Evolutionary conservation across 64 coral and sea anemone species (phyloP), one percentile per base, ranked within the genome.

Genomic region (Actinia tenebrosa): DNA sequence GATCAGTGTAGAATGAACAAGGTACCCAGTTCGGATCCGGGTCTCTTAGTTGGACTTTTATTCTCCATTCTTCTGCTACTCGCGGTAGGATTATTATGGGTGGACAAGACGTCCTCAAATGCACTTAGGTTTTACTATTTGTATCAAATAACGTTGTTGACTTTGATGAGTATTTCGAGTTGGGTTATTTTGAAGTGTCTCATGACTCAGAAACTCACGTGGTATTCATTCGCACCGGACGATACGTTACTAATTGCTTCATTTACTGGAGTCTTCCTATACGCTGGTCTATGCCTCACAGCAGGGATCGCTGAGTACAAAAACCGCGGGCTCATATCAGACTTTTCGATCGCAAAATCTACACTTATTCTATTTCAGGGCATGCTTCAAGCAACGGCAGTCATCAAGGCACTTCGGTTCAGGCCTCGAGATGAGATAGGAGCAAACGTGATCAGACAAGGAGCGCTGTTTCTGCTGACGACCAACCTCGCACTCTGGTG

Each of bases 351-450:
- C 27, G 93, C 93, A 69, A 95, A 93, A 54, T 93, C 93, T 9
- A 93, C 83, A 16, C 64, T 97, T 25, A 90, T 97, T 77, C 82
- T 97, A 5, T 85, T 93, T 53, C 85, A 97, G 79, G 94, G 87
- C 20, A 93, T 99, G 93, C 68, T 99, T 3, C 97, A 99, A 79
- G 93, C 97, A 7, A 92, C 97, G 18, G 91, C 91, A 6, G 69
- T 99, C 3, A 99, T 99, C n/a, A 99, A 95, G 61, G 97, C 97
- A 7, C 89, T 99, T 3, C 93, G 97, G 10, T 99, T 99, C 82
- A 87, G 93, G 18, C 86, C 93, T 9, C 80, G 84, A 42, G 91
- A 99, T n/a, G 91, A 95, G 86, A 89, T 97, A 55, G 94, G 94
- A 58, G 94, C 97, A 2, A 99, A 94, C 54, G 90, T 99, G 15